Base-by-base conservation (phyloP, 2,113 vertebrate species). In the Solea senegalensis region DNA sequence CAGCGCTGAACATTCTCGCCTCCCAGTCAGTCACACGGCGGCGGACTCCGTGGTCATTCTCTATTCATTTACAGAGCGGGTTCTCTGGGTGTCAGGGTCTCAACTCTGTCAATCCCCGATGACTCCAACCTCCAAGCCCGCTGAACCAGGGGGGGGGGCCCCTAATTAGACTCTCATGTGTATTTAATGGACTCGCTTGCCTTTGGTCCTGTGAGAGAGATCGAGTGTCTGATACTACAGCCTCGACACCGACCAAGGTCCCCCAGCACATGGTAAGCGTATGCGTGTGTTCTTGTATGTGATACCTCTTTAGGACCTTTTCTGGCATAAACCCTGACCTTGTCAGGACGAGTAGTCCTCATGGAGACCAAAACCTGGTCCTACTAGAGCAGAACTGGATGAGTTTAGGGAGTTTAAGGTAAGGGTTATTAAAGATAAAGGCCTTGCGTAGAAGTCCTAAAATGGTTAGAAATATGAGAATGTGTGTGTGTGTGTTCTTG, bases 131-230 rank as follows among this genome's bases (percentile, higher is more conserved):
- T 78, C 83, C 65, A 10, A 82, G 86, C 70, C 76, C 3, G 59
- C 83, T 72, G 66, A 72, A 81, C 45, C 27, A 76, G 84, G 75
- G 83, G 21, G 21, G 21, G 21, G 21, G 83, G 88, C 63, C 70
- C 84, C 83, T 91, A 92, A 93, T 93, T 92, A 91, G 80, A 75
- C 68, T 90, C 91, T 93, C 89, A 90, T 90, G 89, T 88, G 88
- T 89, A 89, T 93, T 92, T 92, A 92, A 92, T 93, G 80, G 84
- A 89, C 74, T 83, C 1, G 21, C 70, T 21, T 81, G 79, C 72
- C 80, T 92, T 82, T 86, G 83, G 80, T 89, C 69, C 76, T 85
- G 65, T 48, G 80, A 82, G 74, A 66, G 57, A 65, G 44, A 46
- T 21, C 21, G 44, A 48, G 66, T 0, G 55, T 66, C 66, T 73